Evolutionary conservation across 2,888 invertebrate species (phyloP).

Genomic region (Cynaeus angustus): DNA sequence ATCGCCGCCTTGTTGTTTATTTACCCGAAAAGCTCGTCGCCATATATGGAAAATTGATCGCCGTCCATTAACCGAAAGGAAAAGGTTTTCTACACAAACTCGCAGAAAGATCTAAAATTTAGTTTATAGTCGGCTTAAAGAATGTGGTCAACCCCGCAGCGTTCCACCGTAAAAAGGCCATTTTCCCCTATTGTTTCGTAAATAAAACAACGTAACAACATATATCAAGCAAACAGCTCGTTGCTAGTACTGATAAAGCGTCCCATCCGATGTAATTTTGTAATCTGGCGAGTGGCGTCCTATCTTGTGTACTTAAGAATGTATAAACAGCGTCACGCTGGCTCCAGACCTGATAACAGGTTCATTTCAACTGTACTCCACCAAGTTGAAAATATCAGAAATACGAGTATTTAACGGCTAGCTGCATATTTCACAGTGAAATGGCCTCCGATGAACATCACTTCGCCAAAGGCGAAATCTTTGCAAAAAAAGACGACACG

Average conservation of each 20-base stretch:
- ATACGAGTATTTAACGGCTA: constrained; percentile 37
- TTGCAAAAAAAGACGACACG: constrained; percentile 38
- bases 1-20: too few species aligned
- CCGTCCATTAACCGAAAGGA: too few species aligned
- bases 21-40: too few species aligned
- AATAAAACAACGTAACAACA: constrained; percentile 31
- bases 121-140: too few species aligned
- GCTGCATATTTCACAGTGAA: constrained; percentile 37
- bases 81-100: too few species aligned
- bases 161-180: too few species aligned
- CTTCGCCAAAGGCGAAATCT: constrained; percentile 35
- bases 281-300: constrained; percentile 45
- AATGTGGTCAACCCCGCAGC: too few species aligned
- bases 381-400: constrained; percentile 44
- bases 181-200: constrained; percentile 13
- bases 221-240: constrained; percentile 36
- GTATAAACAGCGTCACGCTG: constrained; percentile 48
- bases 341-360: constrained; percentile 49
- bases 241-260: constrained; percentile 37
- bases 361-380: constrained; percentile 47
- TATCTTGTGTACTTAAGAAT: constrained; percentile 49
- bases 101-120: too few species aligned
- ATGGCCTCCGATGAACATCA: constrained; percentile 43
- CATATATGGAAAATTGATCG: too few species aligned
- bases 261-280: constrained; percentile 47